Evolutionary conservation across 2,888 invertebrate genomes (phyloP).

Genomic region (Unio pictorum): DNA sequence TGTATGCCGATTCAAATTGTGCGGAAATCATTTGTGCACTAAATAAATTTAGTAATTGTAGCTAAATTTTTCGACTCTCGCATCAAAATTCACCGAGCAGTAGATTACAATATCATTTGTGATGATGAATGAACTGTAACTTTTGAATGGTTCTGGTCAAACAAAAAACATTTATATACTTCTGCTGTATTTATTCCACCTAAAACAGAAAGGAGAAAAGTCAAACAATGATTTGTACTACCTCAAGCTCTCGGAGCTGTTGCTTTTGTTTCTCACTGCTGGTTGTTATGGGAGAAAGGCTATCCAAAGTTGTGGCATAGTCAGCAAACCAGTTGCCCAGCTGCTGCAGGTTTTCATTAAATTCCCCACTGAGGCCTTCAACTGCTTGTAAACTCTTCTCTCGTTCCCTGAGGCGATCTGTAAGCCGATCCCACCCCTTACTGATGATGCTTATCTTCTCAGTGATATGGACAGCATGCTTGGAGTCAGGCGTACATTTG

Average conservation of each 20-base stretch:
- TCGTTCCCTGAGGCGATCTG: slow-evolving; percentile 67
- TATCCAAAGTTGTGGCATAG: slow-evolving; percentile 89
- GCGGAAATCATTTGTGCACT: too few species aligned
- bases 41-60: too few species aligned
- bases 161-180: too few species aligned
- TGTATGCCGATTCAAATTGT: too few species aligned
- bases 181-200: too few species aligned
- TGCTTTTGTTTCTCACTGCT: slow-evolving; percentile 84
- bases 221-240: slow-evolving; percentile 41
- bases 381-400: slow-evolving; percentile 85
- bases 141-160: too few species aligned
- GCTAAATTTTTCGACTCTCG: too few species aligned
- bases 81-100: too few species aligned
- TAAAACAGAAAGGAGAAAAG: too few species aligned
- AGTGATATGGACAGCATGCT: slow-evolving; percentile 59
- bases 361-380: slow-evolving; percentile 92
- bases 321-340: slow-evolving; percentile 89
- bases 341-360: slow-evolving; percentile 88
- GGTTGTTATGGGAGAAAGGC: slow-evolving; percentile 76
- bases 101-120: too few species aligned
- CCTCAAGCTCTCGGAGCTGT: slow-evolving; percentile 87
- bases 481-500: slow-evolving; percentile 73
- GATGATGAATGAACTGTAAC: too few species aligned
- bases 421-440: slow-evolving; percentile 85
- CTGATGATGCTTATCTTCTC: slow-evolving; percentile 78